Conservation (phyloP, 2,797 vertebrate species). For the Peromyscus melanophrys region DNA sequence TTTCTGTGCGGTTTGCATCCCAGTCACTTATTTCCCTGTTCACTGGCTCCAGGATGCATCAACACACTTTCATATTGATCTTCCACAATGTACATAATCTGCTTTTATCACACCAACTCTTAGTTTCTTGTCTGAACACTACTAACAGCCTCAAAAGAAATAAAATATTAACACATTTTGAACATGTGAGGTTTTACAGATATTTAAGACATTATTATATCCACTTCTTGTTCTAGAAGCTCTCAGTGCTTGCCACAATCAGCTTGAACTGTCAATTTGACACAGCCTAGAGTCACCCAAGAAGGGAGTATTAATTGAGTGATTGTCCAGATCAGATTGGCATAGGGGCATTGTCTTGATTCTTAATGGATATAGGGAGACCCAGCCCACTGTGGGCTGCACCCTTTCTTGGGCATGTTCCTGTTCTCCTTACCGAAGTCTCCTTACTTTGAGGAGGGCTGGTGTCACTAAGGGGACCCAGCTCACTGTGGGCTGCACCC, state of each 20-base stretch:
- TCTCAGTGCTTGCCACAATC: background rate
- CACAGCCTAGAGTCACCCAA: background rate
- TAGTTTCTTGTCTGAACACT: constrained; percentile 6
- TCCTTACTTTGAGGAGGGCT: constrained; percentile 97
- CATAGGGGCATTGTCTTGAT: background rate
- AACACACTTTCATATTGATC: background rate
- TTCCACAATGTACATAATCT: background rate
- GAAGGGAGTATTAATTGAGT: background rate
- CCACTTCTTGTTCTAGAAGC: background rate
- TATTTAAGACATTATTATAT: background rate
- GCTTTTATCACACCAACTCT: background rate
- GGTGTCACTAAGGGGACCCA: constrained; percentile 91
- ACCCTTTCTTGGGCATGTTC: background rate
- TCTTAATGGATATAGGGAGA: background rate
- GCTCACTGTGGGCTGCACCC: background rate
- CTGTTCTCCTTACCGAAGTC: background rate
- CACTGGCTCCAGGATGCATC: background rate
- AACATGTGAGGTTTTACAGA: background rate
- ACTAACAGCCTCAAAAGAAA: background rate
- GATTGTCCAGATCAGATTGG: background rate
- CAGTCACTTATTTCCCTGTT: background rate
- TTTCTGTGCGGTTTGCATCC: background rate
- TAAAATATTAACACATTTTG: background rate
- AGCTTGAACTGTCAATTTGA: background rate
- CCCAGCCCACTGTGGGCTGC: background rate